phyloP scores from a whole-genome alignment of 2,888 invertebrate genomes.

The Melipona beecheii region DNA sequence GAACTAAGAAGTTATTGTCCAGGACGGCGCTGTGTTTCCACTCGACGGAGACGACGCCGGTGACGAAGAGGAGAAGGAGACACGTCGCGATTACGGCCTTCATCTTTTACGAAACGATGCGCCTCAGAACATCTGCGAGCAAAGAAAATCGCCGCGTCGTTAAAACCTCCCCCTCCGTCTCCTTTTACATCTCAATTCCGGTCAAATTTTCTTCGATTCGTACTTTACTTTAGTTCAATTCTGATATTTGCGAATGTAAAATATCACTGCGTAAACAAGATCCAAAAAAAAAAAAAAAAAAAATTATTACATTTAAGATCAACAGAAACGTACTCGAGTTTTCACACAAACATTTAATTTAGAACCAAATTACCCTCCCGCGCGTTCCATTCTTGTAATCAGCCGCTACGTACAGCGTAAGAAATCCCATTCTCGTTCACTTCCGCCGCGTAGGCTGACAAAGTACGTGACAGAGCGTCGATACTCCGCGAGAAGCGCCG shows the following conservation, averaged over 20 bases:
- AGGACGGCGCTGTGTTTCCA: conserved; percentile 86
- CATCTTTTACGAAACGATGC: conserved; percentile 72
- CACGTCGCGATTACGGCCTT: conserved; percentile 76
- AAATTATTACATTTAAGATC: neutral
- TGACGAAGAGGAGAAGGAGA: conserved; percentile 68
- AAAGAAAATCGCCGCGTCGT: neutral
- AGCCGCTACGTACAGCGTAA: neutral
- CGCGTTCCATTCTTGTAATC: neutral
- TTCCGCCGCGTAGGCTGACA: neutral
- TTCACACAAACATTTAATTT: neutral
- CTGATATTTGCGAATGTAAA: neutral
- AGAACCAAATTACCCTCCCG: neutral
- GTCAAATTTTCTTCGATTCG: too few relatives aligned
- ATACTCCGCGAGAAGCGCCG: neutral
- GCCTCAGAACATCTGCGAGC: conserved; percentile 70
- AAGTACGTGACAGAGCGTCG: neutral
- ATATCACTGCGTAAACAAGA: neutral
- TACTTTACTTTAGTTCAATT: too few relatives aligned
- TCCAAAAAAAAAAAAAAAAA: neutral
- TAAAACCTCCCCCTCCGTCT: neutral
- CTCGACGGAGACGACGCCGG: conserved; percentile 79
- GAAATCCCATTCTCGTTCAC: neutral
- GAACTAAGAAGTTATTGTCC: conserved; percentile 87
- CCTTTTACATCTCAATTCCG: neutral
- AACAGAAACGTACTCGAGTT: neutral